Base-by-base conservation (phyloP, 2,113 vertebrate genomes). In the Megalops atlanticus region DNA sequence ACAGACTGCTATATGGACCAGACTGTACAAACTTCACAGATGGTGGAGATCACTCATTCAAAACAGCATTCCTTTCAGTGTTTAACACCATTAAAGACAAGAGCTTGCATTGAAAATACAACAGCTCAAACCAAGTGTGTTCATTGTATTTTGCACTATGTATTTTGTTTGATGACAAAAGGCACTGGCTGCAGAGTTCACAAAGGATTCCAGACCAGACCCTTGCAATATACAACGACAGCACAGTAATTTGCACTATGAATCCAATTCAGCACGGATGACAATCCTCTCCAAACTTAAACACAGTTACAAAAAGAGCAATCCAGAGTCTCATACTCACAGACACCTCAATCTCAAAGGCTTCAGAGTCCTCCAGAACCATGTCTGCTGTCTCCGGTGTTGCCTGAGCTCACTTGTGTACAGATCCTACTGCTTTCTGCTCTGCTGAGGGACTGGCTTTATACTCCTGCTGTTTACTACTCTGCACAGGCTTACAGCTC, bases 291-390 rank as follows among this genome's bases (percentile, higher is more conserved):
- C 24, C n/a, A 1, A 64, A 31, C 58, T 64, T 64, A 21, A 31
- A 31, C 58, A 31, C 2, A 64, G 24, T 27, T 27, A 27, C 58
- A 24, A 64, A 21, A 10, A 27, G n/a, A 64, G 58, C 58, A 64
- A 64, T 10, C 6, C 3, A 31, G n/a, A 64, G 58, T 31, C 58
- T n/a, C 12, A 31, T 47, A 88, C 87, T 85, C 71, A 88, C 87
- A 74, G 70, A 92, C 87, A 93, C 90, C 18, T 89, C 92, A 33
- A 92, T 85, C 80, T 93, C 90, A 90, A 94, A 96, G 82, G 91
- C 85, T 84, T 96, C 90, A 38, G 87, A 88, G 1, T 91, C 86
- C 86, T 95, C 91, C 82, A 96, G 88, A n/a, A 95, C 95, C 96
- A 97, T 96, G 89, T 86, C 90, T 91, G 82, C 83, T 84, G 88